Base-by-base conservation (phyloP, 2,888 invertebrate species). In the Camponotus fellah region DNA sequence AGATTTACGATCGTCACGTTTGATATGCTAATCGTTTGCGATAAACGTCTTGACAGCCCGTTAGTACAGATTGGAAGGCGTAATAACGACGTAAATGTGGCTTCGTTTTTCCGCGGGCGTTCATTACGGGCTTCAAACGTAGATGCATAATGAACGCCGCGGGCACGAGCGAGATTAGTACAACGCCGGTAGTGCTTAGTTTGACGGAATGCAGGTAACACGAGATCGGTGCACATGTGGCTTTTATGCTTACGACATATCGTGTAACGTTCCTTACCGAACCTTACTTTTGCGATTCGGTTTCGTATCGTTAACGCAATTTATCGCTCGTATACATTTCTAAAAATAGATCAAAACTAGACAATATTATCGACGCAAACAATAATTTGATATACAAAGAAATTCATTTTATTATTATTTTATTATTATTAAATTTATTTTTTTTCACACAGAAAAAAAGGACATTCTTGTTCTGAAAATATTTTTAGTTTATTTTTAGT, bases 181-280 rank as follows among this genome's bases (percentile, higher is more conserved):
- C 8, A 87, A 86, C 75, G 64, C 37, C 60, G 64, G 34, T 64
- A 53, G 21, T 83, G 85, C 87, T 87, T 86, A 76, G 81, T 81
- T 85, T 37, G 60, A 86, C 87, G 85, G 90, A 90, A 89, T 88
- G 85, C 88, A 60, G 82, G 90, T 90, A 90, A 90, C 53, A 81
- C 79, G 90, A 90, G 87, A 89, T 87, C 64, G 64, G 62, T 21
- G 71, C 71, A 71, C 74, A 76, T 82, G 76, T 77, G 84, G 69
- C 86, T 83, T 86, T 87, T 90, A 82, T 86, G 80, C 83, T 84
- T 82, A 86, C 83, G 75, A 34, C 71, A 85, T 89, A 89, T 90
- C 89, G 85, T 76, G 66, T 89, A 82, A 83, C 89, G 26, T 49
- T 14, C 81, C 79, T 75, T 68, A 40, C 43, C 62, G 26, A 80